Conservation (phyloP, 2,113 vertebrate species). For the Charina bottae region DNA sequence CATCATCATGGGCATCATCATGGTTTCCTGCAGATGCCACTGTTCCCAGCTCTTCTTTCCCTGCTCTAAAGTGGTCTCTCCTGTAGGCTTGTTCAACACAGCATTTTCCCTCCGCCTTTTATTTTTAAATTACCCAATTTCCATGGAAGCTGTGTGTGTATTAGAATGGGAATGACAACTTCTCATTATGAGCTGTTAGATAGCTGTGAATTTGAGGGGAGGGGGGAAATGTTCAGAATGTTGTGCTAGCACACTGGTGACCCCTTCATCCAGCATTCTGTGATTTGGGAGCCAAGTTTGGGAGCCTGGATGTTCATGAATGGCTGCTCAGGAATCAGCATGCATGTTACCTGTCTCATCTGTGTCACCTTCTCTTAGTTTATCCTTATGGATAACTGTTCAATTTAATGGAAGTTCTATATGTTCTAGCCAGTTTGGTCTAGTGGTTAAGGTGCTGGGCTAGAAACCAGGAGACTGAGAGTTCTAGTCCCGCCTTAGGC, state of each 20-base stretch:
- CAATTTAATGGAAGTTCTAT: not conserved
- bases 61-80: not conserved
- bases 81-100: no score
- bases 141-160: not conserved
- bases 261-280: not conserved
- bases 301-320: not conserved
- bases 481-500: no score
- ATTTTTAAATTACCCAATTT: no score
- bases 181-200: conserved; percentile 5
- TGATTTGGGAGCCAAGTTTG: not conserved
- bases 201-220: not conserved
- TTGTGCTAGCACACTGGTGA: not conserved
- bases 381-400: not conserved
- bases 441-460: no score
- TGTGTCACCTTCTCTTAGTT: not conserved
- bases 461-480: no score
- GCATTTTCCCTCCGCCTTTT: not conserved
- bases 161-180: not conserved
- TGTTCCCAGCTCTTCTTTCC: not conserved
- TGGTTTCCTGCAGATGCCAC: no score
- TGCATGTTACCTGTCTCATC: not conserved
- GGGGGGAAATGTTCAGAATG: not conserved
- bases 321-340: not conserved
- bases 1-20: no score
- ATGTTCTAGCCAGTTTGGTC: no score